These are phyloP conservation scores for Akabosia matsudoensis DNA, from an alignment of 1,140 invertebrate species.

Conservation along the genomic window DNA sequence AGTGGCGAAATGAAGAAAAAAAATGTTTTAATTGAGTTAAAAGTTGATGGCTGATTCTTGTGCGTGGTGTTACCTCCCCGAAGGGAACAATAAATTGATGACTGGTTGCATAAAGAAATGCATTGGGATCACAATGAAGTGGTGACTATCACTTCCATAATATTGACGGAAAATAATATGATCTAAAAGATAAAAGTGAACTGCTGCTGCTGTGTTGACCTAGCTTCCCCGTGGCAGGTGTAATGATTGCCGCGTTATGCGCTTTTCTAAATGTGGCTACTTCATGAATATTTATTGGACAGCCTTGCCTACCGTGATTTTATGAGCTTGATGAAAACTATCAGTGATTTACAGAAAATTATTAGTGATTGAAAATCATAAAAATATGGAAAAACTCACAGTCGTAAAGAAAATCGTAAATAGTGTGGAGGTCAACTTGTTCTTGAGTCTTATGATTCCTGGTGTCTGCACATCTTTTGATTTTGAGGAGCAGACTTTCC, in stretches of 20 bases:
- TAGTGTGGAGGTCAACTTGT: neutral
- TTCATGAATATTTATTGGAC: neutral
- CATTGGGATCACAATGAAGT: slow-evolving; percentile 3
- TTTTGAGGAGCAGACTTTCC: no score
- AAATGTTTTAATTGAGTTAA: slow-evolving; percentile 11
- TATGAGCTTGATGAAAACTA: neutral
- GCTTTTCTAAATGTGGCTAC: neutral
- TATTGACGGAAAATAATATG: neutral
- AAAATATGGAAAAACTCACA: neutral
- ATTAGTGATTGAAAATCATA: neutral
- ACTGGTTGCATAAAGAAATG: slow-evolving; percentile 9
- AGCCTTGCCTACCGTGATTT: neutral
- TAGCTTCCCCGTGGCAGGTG: neutral
- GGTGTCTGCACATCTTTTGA: no score
- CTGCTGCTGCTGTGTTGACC: neutral
- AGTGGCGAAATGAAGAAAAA: neutral
- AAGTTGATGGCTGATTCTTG: neutral
- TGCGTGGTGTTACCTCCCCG: slow-evolving; percentile 13
- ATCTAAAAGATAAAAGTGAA: neutral
- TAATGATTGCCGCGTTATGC: neutral
- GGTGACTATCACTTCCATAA: no score
- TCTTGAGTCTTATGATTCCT: no score
- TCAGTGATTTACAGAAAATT: neutral
- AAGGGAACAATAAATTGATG: slow-evolving; percentile 6
- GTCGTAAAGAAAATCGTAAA: neutral